Conservation (phyloP, 2,113 vertebrate genomes). For the Athene cunicularia region DNA sequence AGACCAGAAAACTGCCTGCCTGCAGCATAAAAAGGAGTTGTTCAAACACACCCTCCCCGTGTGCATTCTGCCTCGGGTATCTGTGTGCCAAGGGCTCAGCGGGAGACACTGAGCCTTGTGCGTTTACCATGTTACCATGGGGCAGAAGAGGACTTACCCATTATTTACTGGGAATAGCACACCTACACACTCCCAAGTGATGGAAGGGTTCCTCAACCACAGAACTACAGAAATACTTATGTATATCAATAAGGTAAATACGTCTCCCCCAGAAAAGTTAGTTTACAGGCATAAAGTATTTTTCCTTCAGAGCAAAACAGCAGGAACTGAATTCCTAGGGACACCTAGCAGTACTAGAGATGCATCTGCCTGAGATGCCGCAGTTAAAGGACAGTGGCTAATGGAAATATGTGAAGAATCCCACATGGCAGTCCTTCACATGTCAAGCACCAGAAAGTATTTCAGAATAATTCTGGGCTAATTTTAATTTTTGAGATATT, state of each 20-base stretch:
- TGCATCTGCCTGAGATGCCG: neutral
- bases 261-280: neutral
- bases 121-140: neutral
- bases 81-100: accelerated
- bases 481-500: neutral
- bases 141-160: neutral
- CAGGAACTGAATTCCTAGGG: neutral
- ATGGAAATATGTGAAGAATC: neutral
- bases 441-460: accelerated
- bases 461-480: neutral
- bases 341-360: neutral
- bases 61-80: neutral
- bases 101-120: neutral
- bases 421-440: neutral
- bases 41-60: neutral
- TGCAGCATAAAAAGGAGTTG: neutral
- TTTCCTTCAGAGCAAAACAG: neutral
- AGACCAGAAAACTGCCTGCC: neutral
- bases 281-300: neutral
- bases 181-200: accelerated
- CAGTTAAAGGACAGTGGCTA: neutral
- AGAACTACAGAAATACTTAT: neutral
- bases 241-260: neutral
- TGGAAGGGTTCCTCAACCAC: neutral
- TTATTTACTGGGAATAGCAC: neutral